phyloP scores from a whole-genome alignment of 2,113 vertebrate genomes.

The Herpailurus yagouaroundi region DNA sequence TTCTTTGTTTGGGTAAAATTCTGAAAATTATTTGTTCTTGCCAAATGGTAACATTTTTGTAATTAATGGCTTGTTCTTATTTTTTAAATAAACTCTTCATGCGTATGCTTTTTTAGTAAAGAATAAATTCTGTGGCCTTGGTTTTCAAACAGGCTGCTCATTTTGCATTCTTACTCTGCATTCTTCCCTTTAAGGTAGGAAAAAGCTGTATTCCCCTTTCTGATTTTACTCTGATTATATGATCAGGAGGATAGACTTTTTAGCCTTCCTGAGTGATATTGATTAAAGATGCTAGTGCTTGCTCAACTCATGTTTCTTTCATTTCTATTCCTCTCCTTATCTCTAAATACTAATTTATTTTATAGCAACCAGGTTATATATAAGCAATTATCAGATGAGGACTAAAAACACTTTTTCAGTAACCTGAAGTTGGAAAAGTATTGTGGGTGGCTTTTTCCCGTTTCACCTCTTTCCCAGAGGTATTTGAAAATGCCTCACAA shows the following conservation, averaged over 20 bases:
- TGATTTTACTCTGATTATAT: constrained; percentile 21
- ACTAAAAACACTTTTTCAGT: background rate
- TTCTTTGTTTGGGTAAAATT: constrained; percentile 38
- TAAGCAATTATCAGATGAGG: background rate
- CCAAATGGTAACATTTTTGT: background rate
- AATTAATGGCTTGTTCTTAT: background rate
- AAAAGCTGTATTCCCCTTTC: background rate
- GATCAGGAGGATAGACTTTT: constrained; percentile 18
- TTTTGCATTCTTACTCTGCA: background rate
- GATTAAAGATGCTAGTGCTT: background rate
- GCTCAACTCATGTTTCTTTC: background rate
- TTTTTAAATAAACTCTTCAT: background rate
- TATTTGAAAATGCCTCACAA: background rate
- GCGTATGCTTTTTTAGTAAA: background rate
- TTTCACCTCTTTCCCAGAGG: background rate
- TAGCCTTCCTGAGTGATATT: constrained; percentile 40
- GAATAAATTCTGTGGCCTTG: background rate
- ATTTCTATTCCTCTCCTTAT: background rate
- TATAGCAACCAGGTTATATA: background rate
- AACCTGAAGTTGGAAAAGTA: background rate
- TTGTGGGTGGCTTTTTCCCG: background rate
- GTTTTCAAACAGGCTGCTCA: background rate
- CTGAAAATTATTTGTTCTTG: constrained; percentile 38
- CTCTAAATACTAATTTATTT: constrained; percentile 14
- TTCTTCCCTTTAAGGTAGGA: background rate